Evolutionary conservation across 2,888 invertebrate species (phyloP), one percentile per base, ranked within the genome.

Genomic region (Philhelius pedissequus): DNA sequence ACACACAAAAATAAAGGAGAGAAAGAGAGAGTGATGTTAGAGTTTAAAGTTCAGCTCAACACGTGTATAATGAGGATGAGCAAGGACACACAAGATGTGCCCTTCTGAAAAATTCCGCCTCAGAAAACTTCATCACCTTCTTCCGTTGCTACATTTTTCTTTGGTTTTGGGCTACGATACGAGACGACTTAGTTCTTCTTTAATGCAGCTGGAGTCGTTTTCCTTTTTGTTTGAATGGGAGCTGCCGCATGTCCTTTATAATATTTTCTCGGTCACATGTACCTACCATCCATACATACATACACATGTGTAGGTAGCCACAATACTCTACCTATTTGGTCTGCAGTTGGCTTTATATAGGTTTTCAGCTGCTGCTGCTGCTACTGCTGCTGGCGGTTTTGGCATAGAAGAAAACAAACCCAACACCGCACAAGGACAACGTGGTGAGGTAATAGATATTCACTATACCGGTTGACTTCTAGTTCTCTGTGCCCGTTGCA

Each of bases 401-500:
- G 48, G 73, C 69, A 68, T 60, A 73, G 78, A 73, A 78, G 73
- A 64, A 64, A 64, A 73, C 78, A 74, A 79, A 83, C 79, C 74
- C 78, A 74, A 79, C 83, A 83, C 83, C 79, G 83, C 83, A 79
- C 83, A 79, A 83, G 83, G 83, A 83, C 83, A 79, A 74, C 64
- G 69, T 79, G 78, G 83, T 69, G 64, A 74, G 69, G 79, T 83
- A 83, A 79, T 83, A 83, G 83, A 83, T 83, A 83, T 79, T 79
- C 69, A 83, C 83, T 79, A 68, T 83, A 66, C 64, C 52, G 50
- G 74, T 69, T 74, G 79, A 79, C 74, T 83, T 79, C 74, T 83
- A 70, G 50, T 74, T 58, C 43, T 43, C 40, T 74, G n/a, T n/a
- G 78, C 62, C 74, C 58, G 78, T 79, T 79, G 45, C 83, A 83